Percentiles rank a stretch among this genome's conserved stretches.
Evolutionary conservation across 2,113 vertebrate species (phyloP).

Genomic region (Sprattus sprattus): DNA sequence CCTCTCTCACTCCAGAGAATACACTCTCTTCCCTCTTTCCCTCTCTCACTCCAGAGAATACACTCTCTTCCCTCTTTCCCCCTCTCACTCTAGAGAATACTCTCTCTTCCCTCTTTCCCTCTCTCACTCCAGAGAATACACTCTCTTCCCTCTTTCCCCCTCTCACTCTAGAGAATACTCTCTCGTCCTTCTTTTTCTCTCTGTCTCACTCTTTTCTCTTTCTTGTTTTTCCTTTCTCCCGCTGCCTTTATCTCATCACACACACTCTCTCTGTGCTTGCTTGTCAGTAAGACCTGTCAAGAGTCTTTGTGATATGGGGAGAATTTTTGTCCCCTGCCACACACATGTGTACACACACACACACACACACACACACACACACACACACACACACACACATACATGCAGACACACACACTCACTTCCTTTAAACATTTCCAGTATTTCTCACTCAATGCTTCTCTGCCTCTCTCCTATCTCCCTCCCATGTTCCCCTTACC

Average conservation of each 20-base stretch:
- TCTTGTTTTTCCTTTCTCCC: neutral
- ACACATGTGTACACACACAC: neutral
- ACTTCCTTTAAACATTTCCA: neutral
- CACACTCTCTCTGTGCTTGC: neutral
- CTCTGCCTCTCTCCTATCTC: neutral
- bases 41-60: neutral
- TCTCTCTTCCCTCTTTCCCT: neutral
- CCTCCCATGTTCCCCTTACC: neutral
- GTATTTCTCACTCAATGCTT: neutral
- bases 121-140: neutral
- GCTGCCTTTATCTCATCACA: neutral
- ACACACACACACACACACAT: neutral
- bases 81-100: slow-evolving; percentile 1
- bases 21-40: neutral
- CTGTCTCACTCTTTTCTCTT: neutral
- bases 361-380: neutral
- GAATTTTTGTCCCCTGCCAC: neutral
- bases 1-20: neutral
- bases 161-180: no score
- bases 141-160: neutral
- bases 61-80: neutral
- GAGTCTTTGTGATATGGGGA: slow-evolving; percentile 1
- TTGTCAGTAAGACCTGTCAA: slow-evolving; percentile 2
- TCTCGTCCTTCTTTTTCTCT: neutral
- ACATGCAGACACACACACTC: neutral